phyloP scores from a whole-genome alignment of 2,888 invertebrate genomes.

The Panorpa germanica region DNA sequence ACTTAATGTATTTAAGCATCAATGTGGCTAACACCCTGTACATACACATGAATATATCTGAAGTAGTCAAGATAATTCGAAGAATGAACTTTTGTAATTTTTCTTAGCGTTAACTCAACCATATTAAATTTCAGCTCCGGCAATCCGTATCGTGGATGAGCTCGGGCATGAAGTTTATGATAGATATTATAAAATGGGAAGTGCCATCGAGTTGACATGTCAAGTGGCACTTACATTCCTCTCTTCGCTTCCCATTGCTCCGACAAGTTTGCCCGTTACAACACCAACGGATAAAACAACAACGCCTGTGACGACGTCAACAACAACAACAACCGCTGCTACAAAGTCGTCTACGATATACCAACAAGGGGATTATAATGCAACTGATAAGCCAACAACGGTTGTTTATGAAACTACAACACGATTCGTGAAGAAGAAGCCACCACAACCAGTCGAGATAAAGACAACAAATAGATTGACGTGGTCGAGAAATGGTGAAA shows the following conservation, averaged over 20 bases:
- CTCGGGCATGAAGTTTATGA: conserved; percentile 48
- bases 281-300: conserved; percentile 8
- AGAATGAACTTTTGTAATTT: conserved; percentile 13
- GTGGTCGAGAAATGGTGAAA: no score
- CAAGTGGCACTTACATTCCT: conserved; percentile 27
- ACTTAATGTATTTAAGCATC: no score
- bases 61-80: no score
- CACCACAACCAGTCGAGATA: no score
- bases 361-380: no score
- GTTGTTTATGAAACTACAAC: no score
- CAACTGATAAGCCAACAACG: no score
- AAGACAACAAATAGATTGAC: no score
- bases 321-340: conserved; percentile 20
- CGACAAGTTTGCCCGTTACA: conserved; percentile 9
- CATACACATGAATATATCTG: no score
- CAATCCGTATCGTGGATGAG: conserved; percentile 50
- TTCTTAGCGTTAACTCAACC: no score
- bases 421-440: no score
- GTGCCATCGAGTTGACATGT: conserved; percentile 49
- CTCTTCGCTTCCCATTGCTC: conserved; percentile 16
- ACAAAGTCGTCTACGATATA: conserved; percentile 13
- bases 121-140: conserved; percentile 38
- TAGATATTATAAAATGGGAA: conserved; percentile 55
- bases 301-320: conserved; percentile 16
- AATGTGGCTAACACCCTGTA: no score